Evolutionary conservation across 2,888 invertebrate species (phyloP).

Genomic region (Drosophila ustulata): DNA sequence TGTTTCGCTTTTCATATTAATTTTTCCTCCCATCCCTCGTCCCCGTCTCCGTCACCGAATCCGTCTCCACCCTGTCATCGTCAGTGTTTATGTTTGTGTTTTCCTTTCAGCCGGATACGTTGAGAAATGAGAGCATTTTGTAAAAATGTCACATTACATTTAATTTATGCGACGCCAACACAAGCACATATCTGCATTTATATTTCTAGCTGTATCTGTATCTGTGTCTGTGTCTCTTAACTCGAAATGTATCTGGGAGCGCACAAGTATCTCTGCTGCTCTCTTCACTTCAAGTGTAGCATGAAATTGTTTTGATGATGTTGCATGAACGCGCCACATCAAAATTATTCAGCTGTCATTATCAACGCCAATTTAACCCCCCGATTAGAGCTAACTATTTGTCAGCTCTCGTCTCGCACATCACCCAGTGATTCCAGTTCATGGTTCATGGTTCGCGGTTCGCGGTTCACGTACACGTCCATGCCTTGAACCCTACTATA

Average conservation of each 20-base stretch:
- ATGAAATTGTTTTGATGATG: slow-evolving; percentile 70
- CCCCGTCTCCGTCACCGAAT: not conserved
- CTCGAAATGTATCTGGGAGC: slow-evolving; percentile 27
- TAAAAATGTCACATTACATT: slow-evolving; percentile 84
- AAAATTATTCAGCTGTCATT: slow-evolving; percentile 61
- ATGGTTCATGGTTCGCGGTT: slow-evolving; percentile 23
- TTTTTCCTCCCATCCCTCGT: slow-evolving; percentile 19
- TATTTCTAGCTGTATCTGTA: slow-evolving; percentile 33
- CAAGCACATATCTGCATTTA: slow-evolving; percentile 49
- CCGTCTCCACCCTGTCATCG: slow-evolving; percentile 7
- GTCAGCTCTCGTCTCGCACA: slow-evolving; percentile 37
- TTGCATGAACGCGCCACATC: slow-evolving; percentile 57
- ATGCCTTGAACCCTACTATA: slow-evolving; percentile 42
- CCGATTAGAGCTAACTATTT: slow-evolving; percentile 60
- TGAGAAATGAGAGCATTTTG: slow-evolving; percentile 84
- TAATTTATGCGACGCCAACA: slow-evolving; percentile 81
- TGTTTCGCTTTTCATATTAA: slow-evolving; percentile 43
- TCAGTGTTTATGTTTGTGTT: slow-evolving; percentile 19
- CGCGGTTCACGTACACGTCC: slow-evolving; percentile 29
- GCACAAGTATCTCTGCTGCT: slow-evolving; percentile 42
- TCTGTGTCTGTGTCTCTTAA: slow-evolving; percentile 23
- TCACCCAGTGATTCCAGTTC: slow-evolving; percentile 10
- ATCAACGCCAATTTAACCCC: slow-evolving; percentile 65
- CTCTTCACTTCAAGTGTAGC: slow-evolving; percentile 62
- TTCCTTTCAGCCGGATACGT: slow-evolving; percentile 72